Evolutionary conservation across 23 tunicate genomes (phyloP).

Genomic region (Trididemnum miniatum): DNA sequence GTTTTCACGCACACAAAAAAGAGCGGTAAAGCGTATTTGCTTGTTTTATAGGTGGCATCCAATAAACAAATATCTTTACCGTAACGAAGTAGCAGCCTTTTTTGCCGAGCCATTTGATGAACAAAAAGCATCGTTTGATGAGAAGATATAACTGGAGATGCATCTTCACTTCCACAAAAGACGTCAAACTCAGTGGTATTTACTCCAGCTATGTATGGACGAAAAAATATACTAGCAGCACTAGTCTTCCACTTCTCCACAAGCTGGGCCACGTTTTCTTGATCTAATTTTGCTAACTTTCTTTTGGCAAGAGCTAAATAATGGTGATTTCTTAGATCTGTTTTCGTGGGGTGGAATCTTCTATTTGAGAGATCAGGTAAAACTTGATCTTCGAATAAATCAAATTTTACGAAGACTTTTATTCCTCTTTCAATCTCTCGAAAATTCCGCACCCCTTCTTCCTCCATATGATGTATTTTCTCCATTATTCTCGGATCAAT

Average conservation of each 20-base stretch:
- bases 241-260: neutral
- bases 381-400: neutral
- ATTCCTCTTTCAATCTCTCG: neutral
- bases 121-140: neutral
- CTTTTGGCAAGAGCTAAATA: neutral
- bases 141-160: too few species aligned
- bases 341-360: neutral
- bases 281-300: neutral
- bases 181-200: neutral
- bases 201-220: neutral
- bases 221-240: neutral
- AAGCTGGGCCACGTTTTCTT: neutral
- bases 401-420: neutral
- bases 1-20: neutral
- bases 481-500: neutral
- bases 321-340: neutral
- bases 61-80: neutral
- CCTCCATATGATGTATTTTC: neutral
- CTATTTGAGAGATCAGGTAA: neutral
- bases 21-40: neutral
- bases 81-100: neutral
- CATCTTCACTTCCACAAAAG: neutral
- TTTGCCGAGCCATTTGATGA: neutral
- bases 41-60: neutral
- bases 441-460: neutral